Conservation (phyloP, 2,888 invertebrate genomes). For the Tortrix viridana region DNA sequence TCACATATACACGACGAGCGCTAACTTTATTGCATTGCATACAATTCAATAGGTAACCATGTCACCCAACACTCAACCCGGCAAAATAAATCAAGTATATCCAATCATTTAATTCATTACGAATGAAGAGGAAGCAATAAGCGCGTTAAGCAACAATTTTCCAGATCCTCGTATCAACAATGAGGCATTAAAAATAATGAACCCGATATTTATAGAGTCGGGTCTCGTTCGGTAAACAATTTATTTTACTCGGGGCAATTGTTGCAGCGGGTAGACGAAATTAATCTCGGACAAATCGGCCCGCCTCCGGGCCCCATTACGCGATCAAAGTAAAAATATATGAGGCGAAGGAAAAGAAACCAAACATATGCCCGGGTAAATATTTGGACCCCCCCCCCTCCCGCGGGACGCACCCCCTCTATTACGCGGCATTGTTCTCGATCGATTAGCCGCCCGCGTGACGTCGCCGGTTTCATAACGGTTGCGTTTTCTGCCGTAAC, state of each 20-base stretch:
- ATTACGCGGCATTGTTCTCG: conserved; percentile 80
- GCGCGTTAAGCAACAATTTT: conserved; percentile 38
- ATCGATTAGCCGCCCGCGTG: conserved; percentile 76
- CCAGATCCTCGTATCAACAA: conserved; percentile 37
- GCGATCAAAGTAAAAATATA: conserved; percentile 82
- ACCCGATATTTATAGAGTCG: conserved; percentile 35
- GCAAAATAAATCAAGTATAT: conserved; percentile 22
- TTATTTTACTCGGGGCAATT: conserved; percentile 51
- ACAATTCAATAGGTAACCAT: conserved; percentile 46
- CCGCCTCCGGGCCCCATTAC: conserved; percentile 75
- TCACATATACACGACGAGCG: conserved; percentile 40
- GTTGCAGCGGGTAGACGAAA: conserved; percentile 61
- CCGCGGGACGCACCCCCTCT: conserved; percentile 52
- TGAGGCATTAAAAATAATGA: conserved; percentile 37
- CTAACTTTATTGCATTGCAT: conserved; percentile 48
- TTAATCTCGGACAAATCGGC: conserved; percentile 78
- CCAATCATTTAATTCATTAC: conserved; percentile 20
- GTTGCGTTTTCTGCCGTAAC: conserved; percentile 50
- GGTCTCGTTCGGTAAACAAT: conserved; percentile 47
- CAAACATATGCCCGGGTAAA: conserved; percentile 81
- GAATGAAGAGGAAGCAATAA: conserved; percentile 9
- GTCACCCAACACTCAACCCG: conserved; percentile 40
- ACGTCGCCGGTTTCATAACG: conserved; percentile 68
- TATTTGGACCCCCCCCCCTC: conserved; percentile 71
- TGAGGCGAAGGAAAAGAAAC: conserved; percentile 82